These are phyloP conservation scores for Dasypolia templi DNA, from an alignment of 2,888 invertebrate genomes.

Conservation along the genomic window DNA sequence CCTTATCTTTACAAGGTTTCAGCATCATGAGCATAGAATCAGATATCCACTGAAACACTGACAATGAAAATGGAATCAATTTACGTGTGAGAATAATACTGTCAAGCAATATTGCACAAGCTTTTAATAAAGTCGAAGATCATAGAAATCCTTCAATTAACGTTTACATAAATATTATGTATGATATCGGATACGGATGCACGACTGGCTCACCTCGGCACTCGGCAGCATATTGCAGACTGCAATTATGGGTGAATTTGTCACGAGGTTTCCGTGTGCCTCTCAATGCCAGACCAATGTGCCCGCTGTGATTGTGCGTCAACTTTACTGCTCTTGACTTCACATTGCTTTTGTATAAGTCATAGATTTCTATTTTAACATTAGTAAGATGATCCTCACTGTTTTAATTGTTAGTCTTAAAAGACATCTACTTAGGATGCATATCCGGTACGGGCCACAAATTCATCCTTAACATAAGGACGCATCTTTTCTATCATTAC, in stretches of 20 bases:
- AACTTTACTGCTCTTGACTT: slow-evolving; percentile 5
- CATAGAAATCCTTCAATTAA: slow-evolving; percentile 62
- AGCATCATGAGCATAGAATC: background rate
- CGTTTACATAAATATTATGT: slow-evolving; percentile 64
- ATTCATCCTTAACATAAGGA: too few species aligned
- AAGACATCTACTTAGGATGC: background rate
- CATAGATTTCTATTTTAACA: background rate
- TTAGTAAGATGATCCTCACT: background rate
- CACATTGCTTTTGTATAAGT: slow-evolving; percentile 2
- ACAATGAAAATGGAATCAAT: slow-evolving; percentile 2
- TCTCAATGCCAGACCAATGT: slow-evolving; percentile 54
- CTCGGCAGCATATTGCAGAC: slow-evolving; percentile 40
- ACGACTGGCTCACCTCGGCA: slow-evolving; percentile 60
- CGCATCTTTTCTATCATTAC: too few species aligned
- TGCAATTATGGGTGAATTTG: slow-evolving; percentile 67
- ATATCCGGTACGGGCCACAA: too few species aligned
- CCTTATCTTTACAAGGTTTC: background rate
- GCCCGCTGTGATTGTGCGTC: slow-evolving; percentile 9
- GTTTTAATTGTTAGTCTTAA: background rate
- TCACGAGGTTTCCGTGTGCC: slow-evolving; percentile 64
- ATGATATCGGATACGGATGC: slow-evolving; percentile 69
- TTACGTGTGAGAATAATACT: background rate
- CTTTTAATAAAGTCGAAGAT: slow-evolving; percentile 25
- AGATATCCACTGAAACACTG: background rate
- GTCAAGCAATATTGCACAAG: slow-evolving; percentile 13